Percentiles rank a stretch among this genome's conserved stretches.
Evolutionary conservation across 1,140 invertebrate species (phyloP).

Genomic region (Anoplophora glabripennis): DNA sequence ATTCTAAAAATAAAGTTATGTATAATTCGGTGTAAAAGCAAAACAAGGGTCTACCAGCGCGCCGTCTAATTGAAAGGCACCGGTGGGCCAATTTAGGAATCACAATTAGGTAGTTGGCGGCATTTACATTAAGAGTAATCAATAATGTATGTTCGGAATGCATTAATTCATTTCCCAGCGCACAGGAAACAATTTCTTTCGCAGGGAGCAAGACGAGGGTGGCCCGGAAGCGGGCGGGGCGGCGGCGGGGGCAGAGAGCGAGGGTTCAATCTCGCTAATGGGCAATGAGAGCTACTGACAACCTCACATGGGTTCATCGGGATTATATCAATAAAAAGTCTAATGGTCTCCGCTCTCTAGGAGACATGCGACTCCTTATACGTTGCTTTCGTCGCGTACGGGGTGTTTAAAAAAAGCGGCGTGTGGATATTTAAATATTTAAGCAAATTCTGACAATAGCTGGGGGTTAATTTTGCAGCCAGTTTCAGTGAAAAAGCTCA

Average conservation of each 20-base stretch:
- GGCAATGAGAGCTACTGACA: slow-evolving; percentile 47
- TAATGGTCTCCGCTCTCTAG: too few species aligned
- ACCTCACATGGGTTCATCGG: slow-evolving; percentile 44
- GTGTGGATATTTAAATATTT: too few species aligned
- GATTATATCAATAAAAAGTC: slow-evolving; percentile 20
- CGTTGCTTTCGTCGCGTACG: too few species aligned
- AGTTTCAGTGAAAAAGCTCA: too few species aligned
- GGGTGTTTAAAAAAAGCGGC: too few species aligned
- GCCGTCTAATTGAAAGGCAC: too few species aligned
- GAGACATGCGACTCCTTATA: too few species aligned
- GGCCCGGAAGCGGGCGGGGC: slow-evolving; percentile 24
- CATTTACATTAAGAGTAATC: slow-evolving; percentile 45
- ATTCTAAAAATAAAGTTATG: too few species aligned
- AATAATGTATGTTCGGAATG: slow-evolving; percentile 48
- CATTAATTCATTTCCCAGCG: slow-evolving; percentile 46
- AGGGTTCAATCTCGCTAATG: slow-evolving; percentile 48
- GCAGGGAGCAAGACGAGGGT: slow-evolving; percentile 23
- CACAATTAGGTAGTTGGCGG: slow-evolving; percentile 32
- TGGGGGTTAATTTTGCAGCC: too few species aligned
- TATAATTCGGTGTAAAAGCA: too few species aligned
- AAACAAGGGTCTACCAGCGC: too few species aligned
- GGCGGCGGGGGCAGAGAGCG: slow-evolving; percentile 15
- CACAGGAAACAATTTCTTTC: slow-evolving; percentile 46
- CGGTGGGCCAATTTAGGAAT: slow-evolving; percentile 24
- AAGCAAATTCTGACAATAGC: too few species aligned